Evolutionary conservation across 1,140 invertebrate genomes (phyloP).

Genomic region (Antheraea pernyi): DNA sequence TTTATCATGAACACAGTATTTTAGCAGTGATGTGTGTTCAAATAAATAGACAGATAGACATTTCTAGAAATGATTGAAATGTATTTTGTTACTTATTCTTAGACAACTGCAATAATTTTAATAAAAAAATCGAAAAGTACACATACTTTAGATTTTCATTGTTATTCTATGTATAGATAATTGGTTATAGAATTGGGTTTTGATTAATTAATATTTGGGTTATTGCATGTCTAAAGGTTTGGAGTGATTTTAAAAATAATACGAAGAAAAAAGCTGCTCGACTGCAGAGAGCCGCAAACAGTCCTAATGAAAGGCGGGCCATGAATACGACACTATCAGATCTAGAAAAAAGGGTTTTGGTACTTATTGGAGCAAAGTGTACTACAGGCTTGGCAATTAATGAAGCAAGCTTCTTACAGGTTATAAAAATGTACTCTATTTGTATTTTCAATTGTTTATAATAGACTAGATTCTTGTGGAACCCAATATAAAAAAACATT

Average conservation of each 20-base stretch:
- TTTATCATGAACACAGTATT: too few species aligned
- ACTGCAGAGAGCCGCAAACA: slow-evolving; percentile 20
- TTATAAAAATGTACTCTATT: background rate
- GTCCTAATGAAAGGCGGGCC: slow-evolving; percentile 19
- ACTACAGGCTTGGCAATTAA: slow-evolving; percentile 19
- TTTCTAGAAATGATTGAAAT: too few species aligned
- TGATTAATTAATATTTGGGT: slow-evolving; percentile 8
- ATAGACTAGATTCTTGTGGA: too few species aligned
- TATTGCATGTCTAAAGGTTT: slow-evolving; percentile 21
- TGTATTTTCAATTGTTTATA: too few species aligned
- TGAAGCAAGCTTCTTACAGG: slow-evolving; percentile 20
- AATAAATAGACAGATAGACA: too few species aligned
- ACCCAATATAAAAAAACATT: too few species aligned
- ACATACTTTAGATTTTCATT: too few species aligned
- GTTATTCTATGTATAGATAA: too few species aligned
- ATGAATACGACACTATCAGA: slow-evolving; percentile 15
- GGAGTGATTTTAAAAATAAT: slow-evolving; percentile 30
- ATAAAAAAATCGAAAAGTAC: too few species aligned
- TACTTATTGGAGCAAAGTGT: slow-evolving; percentile 14
- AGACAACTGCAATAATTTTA: background rate
- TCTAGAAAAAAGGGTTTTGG: slow-evolving; percentile 24
- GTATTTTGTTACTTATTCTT: too few species aligned
- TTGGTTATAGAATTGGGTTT: background rate
- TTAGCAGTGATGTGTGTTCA: too few species aligned
- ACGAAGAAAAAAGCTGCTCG: slow-evolving; percentile 23